Evolutionary conservation across 64 coral and sea anemone species (phyloP).

Genomic region (Cladopsammia gracilis): DNA sequence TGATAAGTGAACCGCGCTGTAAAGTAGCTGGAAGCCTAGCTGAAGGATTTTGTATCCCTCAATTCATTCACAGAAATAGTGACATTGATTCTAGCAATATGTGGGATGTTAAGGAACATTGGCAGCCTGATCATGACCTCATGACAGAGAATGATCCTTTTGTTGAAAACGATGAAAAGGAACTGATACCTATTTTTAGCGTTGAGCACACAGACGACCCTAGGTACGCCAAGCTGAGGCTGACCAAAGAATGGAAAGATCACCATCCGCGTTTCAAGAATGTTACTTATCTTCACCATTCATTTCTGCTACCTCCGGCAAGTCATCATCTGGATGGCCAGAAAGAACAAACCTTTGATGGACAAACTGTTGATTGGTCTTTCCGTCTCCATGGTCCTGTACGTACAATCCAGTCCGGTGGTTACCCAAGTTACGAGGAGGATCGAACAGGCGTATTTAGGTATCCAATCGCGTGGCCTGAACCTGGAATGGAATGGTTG

Average conservation of each 20-base stretch:
- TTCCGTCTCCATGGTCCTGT: constrained; percentile 45
- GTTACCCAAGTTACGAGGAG: background rate
- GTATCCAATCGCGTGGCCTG: constrained; percentile 55
- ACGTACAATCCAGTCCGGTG: constrained; percentile 36
- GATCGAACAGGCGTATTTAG: constrained; percentile 48
- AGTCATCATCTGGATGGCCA: background rate
- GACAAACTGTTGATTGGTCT: background rate
- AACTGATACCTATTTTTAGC: constrained; percentile 33
- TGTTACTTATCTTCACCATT: constrained; percentile 39
- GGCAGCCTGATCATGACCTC: constrained; percentile 36
- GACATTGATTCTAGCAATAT: background rate
- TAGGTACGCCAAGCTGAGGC: constrained; percentile 47
- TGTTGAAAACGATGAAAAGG: constrained; percentile 28
- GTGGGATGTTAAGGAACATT: constrained; percentile 13
- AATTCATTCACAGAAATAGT: constrained; percentile 25
- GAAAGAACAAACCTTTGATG: background rate
- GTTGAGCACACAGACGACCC: constrained; percentile 57
- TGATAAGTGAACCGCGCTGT: background rate
- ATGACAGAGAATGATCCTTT: constrained; percentile 26
- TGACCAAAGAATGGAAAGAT: constrained; percentile 49
- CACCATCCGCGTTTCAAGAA: constrained; percentile 37
- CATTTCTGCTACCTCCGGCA: constrained; percentile 3
- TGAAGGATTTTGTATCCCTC: constrained; percentile 70
- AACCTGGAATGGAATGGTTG: constrained; percentile 64
- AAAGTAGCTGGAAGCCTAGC: constrained; percentile 52